Evolutionary conservation across 2,888 invertebrate genomes (phyloP), one percentile per base, ranked within the genome.

Genomic region (Eremobia ochroleuca): DNA sequence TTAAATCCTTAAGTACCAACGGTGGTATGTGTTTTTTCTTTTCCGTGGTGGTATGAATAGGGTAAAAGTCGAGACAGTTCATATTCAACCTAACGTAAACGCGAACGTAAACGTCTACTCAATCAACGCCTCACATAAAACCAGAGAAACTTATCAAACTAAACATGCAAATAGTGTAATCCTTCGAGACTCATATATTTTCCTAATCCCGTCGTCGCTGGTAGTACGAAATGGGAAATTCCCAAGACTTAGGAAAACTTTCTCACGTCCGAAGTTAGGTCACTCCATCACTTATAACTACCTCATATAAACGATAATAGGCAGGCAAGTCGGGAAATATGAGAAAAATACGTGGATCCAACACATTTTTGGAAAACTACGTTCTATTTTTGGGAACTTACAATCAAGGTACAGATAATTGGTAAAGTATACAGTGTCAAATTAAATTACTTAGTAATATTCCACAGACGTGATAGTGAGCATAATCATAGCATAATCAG

Each of bases 281-380:
- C 84, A 67, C 77, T 87, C 68, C 58, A 84, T 88, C 89, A 89
- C 55, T 82, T 77, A 81, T 84, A 87, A 88, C 85, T 85, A 86
- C 70, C 77, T 73, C 76, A 77, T 87, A 81, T 86, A 78, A 82
- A 72, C 80, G 76, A 55, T 87, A 85, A 85, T 84, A 87, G 84
- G 79, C 74, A 74, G 67, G 71, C 66, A 76, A 74, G 66, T 79
- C 28, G 34, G 37, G 68, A 68, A 62, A 81, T 87, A 87, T 87
- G 85, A 52, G 85, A 79, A 87, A 81, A 81, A 85, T 79, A 88
- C 81, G 76, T 87, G 87, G 40, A 59, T 11, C 40, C 31, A 75
- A 21, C 49, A 46, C 5, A 34, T 68, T 55, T 61, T 8, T 37
- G 37, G 13, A n/a, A 25, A 66, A 37, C 9, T 46, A 28, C 15